Evolutionary conservation across 2,797 vertebrate species (phyloP), one percentile per base, ranked within the genome.

Genomic region (Glyptemys insculpta): DNA sequence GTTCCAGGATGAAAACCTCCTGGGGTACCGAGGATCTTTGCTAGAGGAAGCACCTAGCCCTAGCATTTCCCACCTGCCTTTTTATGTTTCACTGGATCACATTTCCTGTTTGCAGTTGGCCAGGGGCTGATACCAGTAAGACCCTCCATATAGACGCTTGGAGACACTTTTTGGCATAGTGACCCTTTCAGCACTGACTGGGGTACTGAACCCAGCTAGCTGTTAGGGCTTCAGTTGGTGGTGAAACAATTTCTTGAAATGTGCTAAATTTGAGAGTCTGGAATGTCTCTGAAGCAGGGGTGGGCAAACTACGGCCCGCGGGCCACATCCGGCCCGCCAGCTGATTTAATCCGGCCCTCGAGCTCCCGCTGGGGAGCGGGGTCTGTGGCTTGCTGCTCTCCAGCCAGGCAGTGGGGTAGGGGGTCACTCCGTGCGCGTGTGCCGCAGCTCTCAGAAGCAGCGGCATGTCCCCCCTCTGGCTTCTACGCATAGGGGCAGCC

Each of bases 61-160:
- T 0, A 83, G 14, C 29, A 14, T 37, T 52, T 85, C 79, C 81
- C 11, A 0, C 27, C 41, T 0, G 25, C 41, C 29, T n/a, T 8
- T 5, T 53, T 31, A 1, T 3, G 68, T 5, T 23, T 21, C 21
- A 15, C 5, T 50, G 8, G 89, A 65, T 62, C 0, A 1, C 2
- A 2, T 0, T 1, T 41, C n/a, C 27, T 3, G 16, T 2, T 44
- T 5, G 9, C 2, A 1, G 18, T 21, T 3, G 1, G 15, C 54
- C 72, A 41, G 41, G 68, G 41, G 11, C n/a, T 14, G 21, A 74
- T 34, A 14, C 62, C 34, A 41, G 11, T 44, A 21, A 74, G 37
- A 21, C 41, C 23, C 23, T 74, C 23, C 23, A 44, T 74, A 72
- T 6, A 41, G n/a, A 72, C 9, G 4, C n/a, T 1, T 41, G 37